phyloP scores from a whole-genome alignment of 2,888 invertebrate genomes.

The Cerceris rybyensis region DNA sequence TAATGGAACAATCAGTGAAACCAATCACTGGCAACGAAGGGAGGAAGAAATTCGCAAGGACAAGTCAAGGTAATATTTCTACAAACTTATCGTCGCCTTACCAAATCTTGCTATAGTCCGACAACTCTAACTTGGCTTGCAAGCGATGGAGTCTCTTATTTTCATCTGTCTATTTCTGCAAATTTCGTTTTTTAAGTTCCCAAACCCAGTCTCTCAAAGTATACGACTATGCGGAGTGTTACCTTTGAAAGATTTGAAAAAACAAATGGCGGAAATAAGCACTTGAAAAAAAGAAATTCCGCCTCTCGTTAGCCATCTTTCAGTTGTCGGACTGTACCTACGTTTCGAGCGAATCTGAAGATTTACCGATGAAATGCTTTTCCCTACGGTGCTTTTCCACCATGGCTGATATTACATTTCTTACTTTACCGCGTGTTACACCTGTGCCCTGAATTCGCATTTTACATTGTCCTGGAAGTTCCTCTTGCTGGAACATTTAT shows the following conservation, averaged over 20 bases:
- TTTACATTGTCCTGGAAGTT: neutral
- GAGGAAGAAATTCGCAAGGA: neutral
- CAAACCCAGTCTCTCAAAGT: no score
- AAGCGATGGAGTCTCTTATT: no score
- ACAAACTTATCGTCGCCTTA: neutral
- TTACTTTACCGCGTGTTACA: neutral
- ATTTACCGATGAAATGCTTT: neutral
- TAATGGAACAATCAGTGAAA: no score
- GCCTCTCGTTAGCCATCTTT: no score
- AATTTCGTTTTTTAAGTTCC: no score
- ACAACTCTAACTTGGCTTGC: no score
- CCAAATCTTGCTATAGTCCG: slow-evolving; percentile 4
- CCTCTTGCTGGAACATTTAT: neutral
- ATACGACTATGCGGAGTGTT: no score
- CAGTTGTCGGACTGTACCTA: no score
- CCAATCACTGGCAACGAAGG: neutral
- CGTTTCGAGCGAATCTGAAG: neutral
- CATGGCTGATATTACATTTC: neutral
- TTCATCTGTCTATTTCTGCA: no score
- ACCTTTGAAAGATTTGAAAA: no score
- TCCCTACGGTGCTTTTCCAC: neutral
- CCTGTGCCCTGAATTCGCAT: neutral
- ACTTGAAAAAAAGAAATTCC: no score
- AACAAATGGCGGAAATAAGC: no score
- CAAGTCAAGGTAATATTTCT: neutral